Evolutionary conservation across 2,797 vertebrate species (phyloP).

Genomic region (Poecilia wingei): DNA sequence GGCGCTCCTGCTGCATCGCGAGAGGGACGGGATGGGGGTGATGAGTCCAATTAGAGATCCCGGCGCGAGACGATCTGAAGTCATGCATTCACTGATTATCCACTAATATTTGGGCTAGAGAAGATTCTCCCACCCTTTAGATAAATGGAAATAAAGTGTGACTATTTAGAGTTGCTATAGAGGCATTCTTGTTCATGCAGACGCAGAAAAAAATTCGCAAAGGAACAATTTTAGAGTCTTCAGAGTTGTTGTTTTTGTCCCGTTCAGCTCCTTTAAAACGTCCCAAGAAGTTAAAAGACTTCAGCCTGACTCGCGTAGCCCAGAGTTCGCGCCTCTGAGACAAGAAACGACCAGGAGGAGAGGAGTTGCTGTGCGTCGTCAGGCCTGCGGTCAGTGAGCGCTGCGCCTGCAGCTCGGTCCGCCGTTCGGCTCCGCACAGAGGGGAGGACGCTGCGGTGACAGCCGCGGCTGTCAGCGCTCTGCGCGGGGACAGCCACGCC

Average conservation of each 20-base stretch:
- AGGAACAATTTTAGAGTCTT: neutral
- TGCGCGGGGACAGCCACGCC: slow-evolving; percentile 24
- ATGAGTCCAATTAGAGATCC: neutral
- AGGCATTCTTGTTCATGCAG: neutral
- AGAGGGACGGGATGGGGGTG: neutral
- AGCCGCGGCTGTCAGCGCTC: neutral
- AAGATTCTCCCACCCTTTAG: neutral
- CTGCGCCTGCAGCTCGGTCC: neutral
- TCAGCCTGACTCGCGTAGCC: neutral
- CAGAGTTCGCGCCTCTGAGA: neutral
- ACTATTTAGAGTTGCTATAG: neutral
- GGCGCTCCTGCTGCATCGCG: slow-evolving; percentile 76
- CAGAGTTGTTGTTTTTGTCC: neutral
- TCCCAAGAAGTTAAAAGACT: neutral
- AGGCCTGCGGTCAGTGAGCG: slow-evolving; percentile 27
- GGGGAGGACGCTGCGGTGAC: neutral
- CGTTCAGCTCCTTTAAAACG: neutral
- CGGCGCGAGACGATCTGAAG: neutral
- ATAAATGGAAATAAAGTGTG: neutral
- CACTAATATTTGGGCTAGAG: neutral
- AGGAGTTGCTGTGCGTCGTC: neutral
- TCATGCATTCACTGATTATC: neutral
- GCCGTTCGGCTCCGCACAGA: neutral
- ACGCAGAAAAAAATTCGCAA: neutral
- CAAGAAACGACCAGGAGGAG: neutral